A percentile compares a stretch with the other conserved stretches of the same genome.
These are phyloP conservation scores for Caenorhabditis briggsae DNA, from an alignment of 1,140 invertebrate species.

Conservation along the genomic window DNA sequence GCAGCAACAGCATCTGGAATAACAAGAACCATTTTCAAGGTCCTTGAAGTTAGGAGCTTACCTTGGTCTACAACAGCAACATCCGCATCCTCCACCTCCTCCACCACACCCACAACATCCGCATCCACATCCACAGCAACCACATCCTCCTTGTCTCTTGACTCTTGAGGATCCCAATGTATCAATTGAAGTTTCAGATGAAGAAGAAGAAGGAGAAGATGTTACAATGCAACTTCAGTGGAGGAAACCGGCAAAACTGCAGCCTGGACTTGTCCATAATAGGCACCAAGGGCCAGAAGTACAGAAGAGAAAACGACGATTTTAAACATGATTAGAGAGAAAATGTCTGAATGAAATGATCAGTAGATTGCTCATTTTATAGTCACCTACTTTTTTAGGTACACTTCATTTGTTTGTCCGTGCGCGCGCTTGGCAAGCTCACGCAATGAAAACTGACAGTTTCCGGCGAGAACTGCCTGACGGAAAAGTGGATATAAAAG, in stretches of 20 bases:
- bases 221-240: slow-evolving; percentile 14
- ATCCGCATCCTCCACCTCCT: slow-evolving; percentile 39
- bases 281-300: slow-evolving; percentile 4
- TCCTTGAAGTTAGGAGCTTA: background rate
- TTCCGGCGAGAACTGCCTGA: slow-evolving; percentile 42
- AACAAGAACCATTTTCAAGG: background rate
- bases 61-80: slow-evolving; percentile 58
- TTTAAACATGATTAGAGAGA: background rate
- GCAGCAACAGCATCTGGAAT: slow-evolving; percentile 40
- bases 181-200: slow-evolving; percentile 50
- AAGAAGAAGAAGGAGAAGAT: slow-evolving; percentile 10
- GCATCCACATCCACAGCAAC: slow-evolving; percentile 55
- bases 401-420: slow-evolving; percentile 43
- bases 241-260: slow-evolving; percentile 32
- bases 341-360: background rate
- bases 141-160: slow-evolving; percentile 59
- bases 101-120: slow-evolving; percentile 47
- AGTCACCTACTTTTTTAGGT: slow-evolving; percentile 49
- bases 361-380: slow-evolving; percentile 4
- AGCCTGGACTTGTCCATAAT: slow-evolving; percentile 5
- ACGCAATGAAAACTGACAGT: slow-evolving; percentile 9
- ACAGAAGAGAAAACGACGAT: background rate
- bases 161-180: slow-evolving; percentile 49
- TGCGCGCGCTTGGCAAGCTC: slow-evolving; percentile 4
- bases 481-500: slow-evolving; percentile 44